Percentiles rank a stretch among this genome's conserved stretches.
phyloP scores from a whole-genome alignment of 2,888 invertebrate genomes.

The Tiliacea citrago region DNA sequence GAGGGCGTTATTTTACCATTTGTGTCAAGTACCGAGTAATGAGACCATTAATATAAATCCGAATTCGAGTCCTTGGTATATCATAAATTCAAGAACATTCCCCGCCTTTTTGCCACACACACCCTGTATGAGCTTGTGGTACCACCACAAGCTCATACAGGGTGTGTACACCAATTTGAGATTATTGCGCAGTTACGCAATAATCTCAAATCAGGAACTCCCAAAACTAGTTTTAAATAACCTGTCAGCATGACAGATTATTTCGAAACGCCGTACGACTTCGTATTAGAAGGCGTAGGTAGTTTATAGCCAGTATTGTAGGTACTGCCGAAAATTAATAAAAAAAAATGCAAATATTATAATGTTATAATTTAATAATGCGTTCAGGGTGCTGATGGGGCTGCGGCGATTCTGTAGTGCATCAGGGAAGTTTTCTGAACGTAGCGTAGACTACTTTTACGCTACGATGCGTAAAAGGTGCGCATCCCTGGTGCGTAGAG shows the following conservation, averaged over 20 bases:
- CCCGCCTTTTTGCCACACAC: neutral
- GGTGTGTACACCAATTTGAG: no score
- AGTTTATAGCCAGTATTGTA: neutral
- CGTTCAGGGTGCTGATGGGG: no score
- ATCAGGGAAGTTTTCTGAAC: no score
- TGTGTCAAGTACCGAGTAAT: neutral
- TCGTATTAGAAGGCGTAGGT: neutral
- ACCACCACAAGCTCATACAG: no score
- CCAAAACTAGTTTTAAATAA: constrained; percentile 26
- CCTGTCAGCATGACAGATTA: neutral
- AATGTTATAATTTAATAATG: no score
- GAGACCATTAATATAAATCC: neutral
- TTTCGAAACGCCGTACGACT: constrained; percentile 26
- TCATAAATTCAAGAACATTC: neutral
- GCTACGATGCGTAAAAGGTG: no score
- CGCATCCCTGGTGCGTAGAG: no score
- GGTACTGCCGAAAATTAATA: no score
- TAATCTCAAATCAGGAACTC: neutral
- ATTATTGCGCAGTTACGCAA: neutral
- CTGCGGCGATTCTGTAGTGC: no score
- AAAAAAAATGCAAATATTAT: no score
- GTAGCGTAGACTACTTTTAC: no score
- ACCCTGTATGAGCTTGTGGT: neutral
- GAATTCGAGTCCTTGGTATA: neutral
- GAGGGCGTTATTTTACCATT: neutral